These are phyloP conservation scores for Intellagama lesueurii DNA, from an alignment of 2,797 vertebrate species.

Conservation along the genomic window DNA sequence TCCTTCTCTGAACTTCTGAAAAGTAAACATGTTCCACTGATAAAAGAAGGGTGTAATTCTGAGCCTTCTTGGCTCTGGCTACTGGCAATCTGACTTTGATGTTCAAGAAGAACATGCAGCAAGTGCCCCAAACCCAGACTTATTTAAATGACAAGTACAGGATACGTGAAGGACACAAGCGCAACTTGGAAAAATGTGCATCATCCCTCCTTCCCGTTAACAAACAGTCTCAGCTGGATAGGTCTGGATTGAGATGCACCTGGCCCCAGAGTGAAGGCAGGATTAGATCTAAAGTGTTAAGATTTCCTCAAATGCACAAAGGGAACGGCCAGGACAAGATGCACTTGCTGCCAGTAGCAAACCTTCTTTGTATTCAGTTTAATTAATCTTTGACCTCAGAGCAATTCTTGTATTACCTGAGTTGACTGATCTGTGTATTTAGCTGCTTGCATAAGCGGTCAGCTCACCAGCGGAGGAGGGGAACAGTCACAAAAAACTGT, in stretches of 20 bases:
- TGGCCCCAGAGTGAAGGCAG: not conserved
- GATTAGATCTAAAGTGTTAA: not conserved
- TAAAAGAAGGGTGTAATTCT: slow-evolving; percentile 43
- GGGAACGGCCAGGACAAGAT: not conserved
- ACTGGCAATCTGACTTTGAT: slow-evolving; percentile 47
- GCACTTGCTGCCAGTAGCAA: not conserved
- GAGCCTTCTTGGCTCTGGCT: not conserved
- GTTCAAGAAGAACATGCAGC: accelerated
- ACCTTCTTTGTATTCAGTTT: not conserved
- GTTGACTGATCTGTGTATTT: slow-evolving; percentile 2
- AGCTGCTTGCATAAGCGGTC: not conserved
- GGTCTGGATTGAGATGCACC: not conserved
- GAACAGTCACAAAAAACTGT: not conserved
- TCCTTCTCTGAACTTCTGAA: slow-evolving; percentile 43
- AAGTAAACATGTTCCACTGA: slow-evolving; percentile 53
- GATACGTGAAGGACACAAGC: not conserved
- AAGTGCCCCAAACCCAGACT: slow-evolving; percentile 4
- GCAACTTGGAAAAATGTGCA: not conserved
- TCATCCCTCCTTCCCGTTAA: not conserved
- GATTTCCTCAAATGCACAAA: slow-evolving; percentile 10
- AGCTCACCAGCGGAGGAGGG: not conserved
- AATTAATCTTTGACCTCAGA: slow-evolving; percentile 18
- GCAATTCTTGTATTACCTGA: slow-evolving; percentile 1
- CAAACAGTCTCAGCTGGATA: slow-evolving; percentile 4
- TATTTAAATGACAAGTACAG: not conserved